Conservation (phyloP, 2,797 vertebrate genomes). For the Petrocephalus sullivani region DNA sequence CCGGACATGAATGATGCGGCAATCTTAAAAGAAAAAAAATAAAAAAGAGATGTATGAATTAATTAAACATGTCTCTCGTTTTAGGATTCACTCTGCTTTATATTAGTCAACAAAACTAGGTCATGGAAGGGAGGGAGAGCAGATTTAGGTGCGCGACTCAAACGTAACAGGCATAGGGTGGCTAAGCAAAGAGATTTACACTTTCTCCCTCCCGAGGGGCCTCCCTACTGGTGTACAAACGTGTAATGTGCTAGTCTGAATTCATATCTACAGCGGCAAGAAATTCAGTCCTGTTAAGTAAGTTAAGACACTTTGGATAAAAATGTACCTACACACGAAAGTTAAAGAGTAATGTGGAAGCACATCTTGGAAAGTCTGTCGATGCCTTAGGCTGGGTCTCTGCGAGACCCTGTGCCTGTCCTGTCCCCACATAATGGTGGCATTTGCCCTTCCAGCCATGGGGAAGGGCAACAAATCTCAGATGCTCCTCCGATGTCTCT, state of each 20-base stretch:
- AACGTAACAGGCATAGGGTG: neutral
- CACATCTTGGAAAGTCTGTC: neutral
- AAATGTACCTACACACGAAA: neutral
- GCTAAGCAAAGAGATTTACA: neutral
- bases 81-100: constrained; percentile 11
- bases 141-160: constrained; percentile 2
- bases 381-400: neutral
- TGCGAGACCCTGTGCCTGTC: constrained; percentile 40
- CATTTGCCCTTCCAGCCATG: neutral
- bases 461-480: neutral
- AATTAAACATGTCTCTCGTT: constrained; percentile 36
- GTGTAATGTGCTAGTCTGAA: neutral
- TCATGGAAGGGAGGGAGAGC: neutral
- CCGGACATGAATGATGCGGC: constrained; percentile 37
- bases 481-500: neutral
- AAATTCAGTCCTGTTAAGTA: neutral
- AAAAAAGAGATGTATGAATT: constrained; percentile 32
- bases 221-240: neutral
- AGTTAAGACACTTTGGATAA: neutral
- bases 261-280: neutral
- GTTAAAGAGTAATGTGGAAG: neutral
- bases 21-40: constrained; percentile 22
- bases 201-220: neutral
- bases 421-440: constrained; percentile 2
- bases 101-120: constrained; percentile 11